Evolutionary conservation across 2,113 vertebrate species (phyloP).

Genomic region (Willisornis vidua): DNA sequence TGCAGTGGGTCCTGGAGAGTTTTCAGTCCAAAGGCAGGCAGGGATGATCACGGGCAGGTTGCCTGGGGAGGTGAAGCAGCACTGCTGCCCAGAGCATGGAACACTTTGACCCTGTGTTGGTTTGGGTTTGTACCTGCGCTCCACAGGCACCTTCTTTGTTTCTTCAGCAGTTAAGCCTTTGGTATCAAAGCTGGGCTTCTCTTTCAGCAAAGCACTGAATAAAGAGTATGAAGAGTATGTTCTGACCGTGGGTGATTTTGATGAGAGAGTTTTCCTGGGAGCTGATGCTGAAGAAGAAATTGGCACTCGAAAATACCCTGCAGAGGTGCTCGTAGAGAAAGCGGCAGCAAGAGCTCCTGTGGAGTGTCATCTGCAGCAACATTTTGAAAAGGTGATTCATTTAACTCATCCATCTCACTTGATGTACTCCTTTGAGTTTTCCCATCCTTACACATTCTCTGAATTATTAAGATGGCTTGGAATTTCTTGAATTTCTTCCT

Average conservation of each 20-base stretch:
- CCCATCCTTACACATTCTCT: background rate
- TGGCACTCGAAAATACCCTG: conserved; percentile 83
- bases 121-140: background rate
- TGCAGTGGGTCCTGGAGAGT: background rate
- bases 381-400: conserved; percentile 87
- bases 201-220: conserved; percentile 90
- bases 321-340: conserved; percentile 71
- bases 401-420: background rate
- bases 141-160: background rate
- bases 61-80: background rate
- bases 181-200: conserved; percentile 32
- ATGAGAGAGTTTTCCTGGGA: conserved; percentile 94
- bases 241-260: conserved; percentile 93
- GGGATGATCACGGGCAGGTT: background rate
- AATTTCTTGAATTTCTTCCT: background rate
- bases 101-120: background rate
- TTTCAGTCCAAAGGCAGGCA: rapidly evolving
- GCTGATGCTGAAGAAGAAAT: conserved; percentile 96
- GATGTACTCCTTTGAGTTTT: background rate
- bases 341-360: conserved; percentile 70
- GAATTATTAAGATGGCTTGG: background rate
- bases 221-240: conserved; percentile 97
- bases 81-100: background rate
- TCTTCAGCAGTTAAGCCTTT: background rate
- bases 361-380: conserved; percentile 88